Conservation (phyloP, 2,113 vertebrate species). For the Polypterus senegalus region DNA sequence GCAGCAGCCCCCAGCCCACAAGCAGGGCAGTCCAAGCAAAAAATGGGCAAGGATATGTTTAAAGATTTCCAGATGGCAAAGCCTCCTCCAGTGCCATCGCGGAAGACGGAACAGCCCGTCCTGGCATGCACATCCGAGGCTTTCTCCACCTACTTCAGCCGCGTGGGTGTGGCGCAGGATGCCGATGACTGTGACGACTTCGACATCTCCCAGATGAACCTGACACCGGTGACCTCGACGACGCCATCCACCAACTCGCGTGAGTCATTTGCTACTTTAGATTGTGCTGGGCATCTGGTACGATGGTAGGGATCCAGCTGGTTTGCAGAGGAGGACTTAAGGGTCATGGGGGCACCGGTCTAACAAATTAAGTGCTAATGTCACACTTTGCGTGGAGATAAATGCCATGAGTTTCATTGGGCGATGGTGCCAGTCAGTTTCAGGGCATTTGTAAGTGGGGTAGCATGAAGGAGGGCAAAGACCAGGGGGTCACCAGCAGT, state of each 20-base stretch:
- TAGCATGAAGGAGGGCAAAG: too few relatives aligned
- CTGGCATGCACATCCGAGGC: conserved; percentile 88
- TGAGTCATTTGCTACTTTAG: conserved; percentile 41
- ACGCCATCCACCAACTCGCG: conserved; percentile 95
- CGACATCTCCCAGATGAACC: conserved; percentile 96
- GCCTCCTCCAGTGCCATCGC: conserved; percentile 77
- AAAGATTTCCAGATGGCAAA: conserved; percentile 96
- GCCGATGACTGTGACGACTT: conserved; percentile 96
- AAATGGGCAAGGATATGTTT: conserved; percentile 88
- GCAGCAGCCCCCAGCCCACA: conserved; percentile 76
- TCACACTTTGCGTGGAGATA: too few relatives aligned
- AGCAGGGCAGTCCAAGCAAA: conserved; percentile 64
- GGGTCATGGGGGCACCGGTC: too few relatives aligned
- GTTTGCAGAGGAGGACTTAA: too few relatives aligned
- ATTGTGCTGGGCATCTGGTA: too few relatives aligned
- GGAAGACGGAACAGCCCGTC: conserved; percentile 74
- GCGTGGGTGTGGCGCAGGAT: conserved; percentile 90
- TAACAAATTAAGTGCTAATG: too few relatives aligned
- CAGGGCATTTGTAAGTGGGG: too few relatives aligned
- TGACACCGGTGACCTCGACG: conserved; percentile 95
- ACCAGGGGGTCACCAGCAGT: too few relatives aligned
- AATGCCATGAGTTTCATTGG: too few relatives aligned
- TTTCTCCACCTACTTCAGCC: conserved; percentile 93
- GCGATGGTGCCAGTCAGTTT: too few relatives aligned
- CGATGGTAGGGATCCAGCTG: too few relatives aligned